A percentile compares a stretch with the other conserved stretches of the same genome.
Conservation (phyloP, 2,797 vertebrate genomes). For the Tragopan temminckii region DNA sequence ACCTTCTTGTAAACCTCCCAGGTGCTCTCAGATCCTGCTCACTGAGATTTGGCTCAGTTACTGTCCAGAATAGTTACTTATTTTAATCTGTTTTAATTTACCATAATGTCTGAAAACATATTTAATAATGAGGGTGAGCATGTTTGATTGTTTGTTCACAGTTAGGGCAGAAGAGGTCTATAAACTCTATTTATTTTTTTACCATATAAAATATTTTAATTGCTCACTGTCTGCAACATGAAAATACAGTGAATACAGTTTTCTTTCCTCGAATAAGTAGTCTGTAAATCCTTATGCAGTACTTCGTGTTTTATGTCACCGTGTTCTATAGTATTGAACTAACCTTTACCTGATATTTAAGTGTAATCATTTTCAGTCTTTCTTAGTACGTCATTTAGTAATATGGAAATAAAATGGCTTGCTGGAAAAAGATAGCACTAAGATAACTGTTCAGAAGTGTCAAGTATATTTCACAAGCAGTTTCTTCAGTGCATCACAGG, state of each 20-base stretch:
- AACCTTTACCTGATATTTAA: conserved; percentile 75
- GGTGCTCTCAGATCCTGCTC: neutral
- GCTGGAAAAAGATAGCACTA: conserved; percentile 14
- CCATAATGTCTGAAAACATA: rapidly evolving
- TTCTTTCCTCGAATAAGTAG: conserved; percentile 45
- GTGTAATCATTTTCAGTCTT: conserved; percentile 55
- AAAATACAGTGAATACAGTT: conserved; percentile 15
- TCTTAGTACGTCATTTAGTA: conserved; percentile 71
- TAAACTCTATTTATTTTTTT: neutral
- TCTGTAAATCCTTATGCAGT: conserved; percentile 9
- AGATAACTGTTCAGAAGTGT: neutral
- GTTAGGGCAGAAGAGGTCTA: neutral
- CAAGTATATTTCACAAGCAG: neutral
- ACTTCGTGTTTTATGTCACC: neutral
- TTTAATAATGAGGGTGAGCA: neutral
- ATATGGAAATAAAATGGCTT: conserved; percentile 61
- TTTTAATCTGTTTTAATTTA: neutral
- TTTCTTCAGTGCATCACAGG: conserved; percentile 1
- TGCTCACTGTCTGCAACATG: neutral
- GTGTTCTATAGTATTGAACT: conserved; percentile 58
- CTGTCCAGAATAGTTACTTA: neutral
- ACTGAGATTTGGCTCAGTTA: neutral
- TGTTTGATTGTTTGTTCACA: neutral
- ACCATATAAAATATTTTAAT: neutral
- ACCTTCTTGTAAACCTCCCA: neutral